Conservation (phyloP, 2,113 vertebrate species). For the Saccopteryx leptura region DNA sequence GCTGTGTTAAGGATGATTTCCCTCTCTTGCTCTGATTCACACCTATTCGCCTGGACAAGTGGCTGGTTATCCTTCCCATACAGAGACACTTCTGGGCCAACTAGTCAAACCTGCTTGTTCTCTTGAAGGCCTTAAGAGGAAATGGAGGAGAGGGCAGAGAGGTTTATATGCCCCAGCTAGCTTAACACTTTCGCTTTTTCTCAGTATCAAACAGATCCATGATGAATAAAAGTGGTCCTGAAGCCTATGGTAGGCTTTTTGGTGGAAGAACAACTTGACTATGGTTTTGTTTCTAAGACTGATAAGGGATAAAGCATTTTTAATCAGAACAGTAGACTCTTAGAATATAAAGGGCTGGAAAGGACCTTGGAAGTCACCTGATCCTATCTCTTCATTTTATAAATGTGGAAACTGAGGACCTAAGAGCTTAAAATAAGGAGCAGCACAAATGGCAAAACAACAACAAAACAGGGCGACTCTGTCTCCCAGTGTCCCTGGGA, state of each 20-base stretch:
- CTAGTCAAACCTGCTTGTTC: constrained; percentile 68
- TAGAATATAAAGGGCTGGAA: not conserved
- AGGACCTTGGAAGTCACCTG: not conserved
- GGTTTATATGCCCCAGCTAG: not conserved
- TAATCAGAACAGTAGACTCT: not conserved
- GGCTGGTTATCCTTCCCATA: not conserved
- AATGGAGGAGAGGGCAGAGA: not conserved
- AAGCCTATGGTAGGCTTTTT: not conserved
- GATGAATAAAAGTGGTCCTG: not conserved
- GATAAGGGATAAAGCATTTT: not conserved
- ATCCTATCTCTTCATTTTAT: not conserved
- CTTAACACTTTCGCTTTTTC: not conserved
- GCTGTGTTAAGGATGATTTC: not conserved
- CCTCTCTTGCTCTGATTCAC: constrained; percentile 38
- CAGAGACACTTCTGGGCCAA: constrained; percentile 12
- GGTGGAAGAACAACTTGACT: not conserved
- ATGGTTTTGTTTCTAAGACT: not conserved
- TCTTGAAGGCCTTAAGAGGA: not conserved
- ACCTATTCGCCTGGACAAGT: constrained; percentile 32
- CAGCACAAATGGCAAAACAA: not conserved
- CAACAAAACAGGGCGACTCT: not conserved
- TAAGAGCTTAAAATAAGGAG: not conserved
- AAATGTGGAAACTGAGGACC: not conserved
- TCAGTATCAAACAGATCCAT: not conserved
- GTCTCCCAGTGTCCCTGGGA: not conserved